phyloP scores from a whole-genome alignment of 2,888 invertebrate genomes.

The Epirrhoe alternata region DNA sequence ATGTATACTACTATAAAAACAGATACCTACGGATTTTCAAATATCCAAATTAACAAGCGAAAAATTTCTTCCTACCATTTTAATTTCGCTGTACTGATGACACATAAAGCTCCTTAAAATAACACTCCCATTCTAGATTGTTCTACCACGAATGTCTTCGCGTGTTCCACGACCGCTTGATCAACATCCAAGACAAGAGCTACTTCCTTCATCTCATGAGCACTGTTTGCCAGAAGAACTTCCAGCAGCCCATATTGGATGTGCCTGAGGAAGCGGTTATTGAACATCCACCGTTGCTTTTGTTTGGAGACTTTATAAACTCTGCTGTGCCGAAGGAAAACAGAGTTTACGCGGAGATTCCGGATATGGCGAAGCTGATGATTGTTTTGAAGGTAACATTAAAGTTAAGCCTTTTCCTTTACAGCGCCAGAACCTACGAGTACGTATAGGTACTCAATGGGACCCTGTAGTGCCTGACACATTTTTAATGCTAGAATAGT shows the following conservation, averaged over 20 bases:
- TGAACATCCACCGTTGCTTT: slow-evolving; percentile 86
- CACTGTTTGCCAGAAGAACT: slow-evolving; percentile 87
- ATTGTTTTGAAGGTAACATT: slow-evolving; percentile 86
- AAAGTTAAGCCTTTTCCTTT: background rate
- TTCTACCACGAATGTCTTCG: slow-evolving; percentile 97
- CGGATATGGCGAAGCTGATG: slow-evolving; percentile 89
- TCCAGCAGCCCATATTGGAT: slow-evolving; percentile 84
- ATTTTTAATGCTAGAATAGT: no score
- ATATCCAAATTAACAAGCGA: no score
- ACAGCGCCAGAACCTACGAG: no score
- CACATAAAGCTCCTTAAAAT: background rate
- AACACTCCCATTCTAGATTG: slow-evolving; percentile 80
- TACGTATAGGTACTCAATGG: no score
- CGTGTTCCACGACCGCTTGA: slow-evolving; percentile 96
- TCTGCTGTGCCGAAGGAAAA: slow-evolving; percentile 89
- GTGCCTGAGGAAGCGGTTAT: slow-evolving; percentile 86
- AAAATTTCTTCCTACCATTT: no score
- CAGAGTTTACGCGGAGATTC: slow-evolving; percentile 92
- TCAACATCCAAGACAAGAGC: slow-evolving; percentile 91
- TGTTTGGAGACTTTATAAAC: slow-evolving; percentile 94
- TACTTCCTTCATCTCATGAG: slow-evolving; percentile 91
- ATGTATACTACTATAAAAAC: no score
- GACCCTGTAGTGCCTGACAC: no score
- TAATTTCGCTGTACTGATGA: background rate
- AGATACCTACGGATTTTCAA: no score